phyloP scores from a whole-genome alignment of 2,797 vertebrate genomes.

The Crypturellus tataupa region DNA sequence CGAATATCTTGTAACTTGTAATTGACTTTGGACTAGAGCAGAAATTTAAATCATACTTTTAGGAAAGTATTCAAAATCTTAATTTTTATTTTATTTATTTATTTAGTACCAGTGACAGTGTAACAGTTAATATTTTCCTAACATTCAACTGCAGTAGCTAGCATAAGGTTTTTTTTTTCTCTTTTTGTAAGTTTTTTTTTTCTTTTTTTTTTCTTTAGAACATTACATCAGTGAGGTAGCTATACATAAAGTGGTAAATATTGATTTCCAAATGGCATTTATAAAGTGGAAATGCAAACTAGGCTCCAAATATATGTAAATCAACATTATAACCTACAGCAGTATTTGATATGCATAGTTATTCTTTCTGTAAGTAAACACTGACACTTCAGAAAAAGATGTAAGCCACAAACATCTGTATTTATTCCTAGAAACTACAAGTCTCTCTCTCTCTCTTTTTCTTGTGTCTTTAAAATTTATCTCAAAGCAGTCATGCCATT shows the following conservation, averaged over 20 bases:
- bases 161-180: background rate
- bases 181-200: background rate
- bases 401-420: background rate
- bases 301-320: background rate
- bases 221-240: background rate
- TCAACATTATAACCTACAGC: background rate
- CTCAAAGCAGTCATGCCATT: background rate
- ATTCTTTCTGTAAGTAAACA: background rate
- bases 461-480: background rate
- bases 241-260: background rate
- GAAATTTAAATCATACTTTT: background rate
- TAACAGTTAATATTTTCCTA: background rate
- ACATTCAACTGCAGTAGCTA: background rate
- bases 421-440: background rate
- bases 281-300: background rate
- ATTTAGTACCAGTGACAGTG: background rate
- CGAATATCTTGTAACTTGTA: background rate
- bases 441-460: background rate
- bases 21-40: background rate
- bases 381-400: background rate
- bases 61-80: background rate
- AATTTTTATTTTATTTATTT: no score
- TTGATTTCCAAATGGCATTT: constrained; percentile 11
- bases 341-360: background rate
- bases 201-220: background rate